These are phyloP conservation scores for Matsumurasca onukii DNA, from an alignment of 1,140 invertebrate species.

Conservation along the genomic window DNA sequence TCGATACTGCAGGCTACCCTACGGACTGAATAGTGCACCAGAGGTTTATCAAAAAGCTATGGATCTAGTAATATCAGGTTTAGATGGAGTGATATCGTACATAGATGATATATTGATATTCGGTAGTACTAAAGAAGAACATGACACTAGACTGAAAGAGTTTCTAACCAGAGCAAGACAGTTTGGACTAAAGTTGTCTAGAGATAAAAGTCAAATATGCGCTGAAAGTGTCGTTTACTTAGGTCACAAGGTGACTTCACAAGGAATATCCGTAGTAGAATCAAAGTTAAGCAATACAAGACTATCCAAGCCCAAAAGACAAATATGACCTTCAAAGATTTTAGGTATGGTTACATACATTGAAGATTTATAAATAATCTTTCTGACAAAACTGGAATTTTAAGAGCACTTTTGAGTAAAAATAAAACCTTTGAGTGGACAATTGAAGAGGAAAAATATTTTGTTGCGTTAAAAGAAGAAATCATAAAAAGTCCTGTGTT, in stretches of 20 bases:
- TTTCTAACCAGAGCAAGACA: no score
- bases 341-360: neutral
- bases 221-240: neutral
- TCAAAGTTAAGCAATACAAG: neutral
- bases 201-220: neutral
- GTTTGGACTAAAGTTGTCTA: no score
- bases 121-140: neutral
- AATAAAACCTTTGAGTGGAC: no score
- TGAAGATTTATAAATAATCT: neutral
- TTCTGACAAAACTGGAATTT: neutral
- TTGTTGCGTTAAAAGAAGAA: no score
- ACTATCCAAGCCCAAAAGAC: neutral
- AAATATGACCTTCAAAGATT: neutral
- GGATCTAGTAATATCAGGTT: neutral
- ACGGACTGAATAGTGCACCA: no score
- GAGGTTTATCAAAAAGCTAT: neutral
- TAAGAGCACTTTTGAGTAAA: no score
- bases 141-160: no score
- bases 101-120: neutral
- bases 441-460: no score
- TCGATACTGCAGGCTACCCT: neutral
- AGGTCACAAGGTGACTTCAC: neutral
- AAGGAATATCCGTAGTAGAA: neutral
- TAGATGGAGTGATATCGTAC: neutral
- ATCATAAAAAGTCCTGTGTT: no score